phyloP scores from a whole-genome alignment of 2,113 vertebrate species.

The Solea senegalensis region DNA sequence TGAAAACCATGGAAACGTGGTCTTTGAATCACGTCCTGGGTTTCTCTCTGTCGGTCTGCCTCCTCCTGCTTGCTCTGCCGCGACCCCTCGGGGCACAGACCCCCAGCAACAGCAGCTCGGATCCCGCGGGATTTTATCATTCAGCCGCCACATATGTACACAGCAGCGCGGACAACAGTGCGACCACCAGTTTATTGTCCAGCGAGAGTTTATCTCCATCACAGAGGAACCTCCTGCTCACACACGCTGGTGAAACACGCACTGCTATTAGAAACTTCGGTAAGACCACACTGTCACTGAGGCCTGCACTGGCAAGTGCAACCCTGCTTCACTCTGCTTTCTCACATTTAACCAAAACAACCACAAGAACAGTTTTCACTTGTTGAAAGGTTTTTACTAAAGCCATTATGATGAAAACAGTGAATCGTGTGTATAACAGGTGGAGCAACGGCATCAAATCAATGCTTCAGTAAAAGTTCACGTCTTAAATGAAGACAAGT shows the following conservation, averaged over 20 bases:
- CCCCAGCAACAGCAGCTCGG: slow-evolving; percentile 50
- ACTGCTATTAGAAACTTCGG: slow-evolving; percentile 42
- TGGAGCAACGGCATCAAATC: too few relatives aligned
- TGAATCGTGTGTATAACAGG: too few relatives aligned
- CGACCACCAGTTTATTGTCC: slow-evolving; percentile 47
- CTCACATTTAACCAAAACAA: background rate
- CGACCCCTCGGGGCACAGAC: slow-evolving; percentile 67
- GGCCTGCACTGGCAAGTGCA: slow-evolving; percentile 35
- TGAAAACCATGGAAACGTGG: slow-evolving; percentile 80
- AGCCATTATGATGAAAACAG: too few relatives aligned
- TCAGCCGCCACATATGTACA: slow-evolving; percentile 30
- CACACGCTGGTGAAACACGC: slow-evolving; percentile 35
- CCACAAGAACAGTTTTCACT: too few relatives aligned
- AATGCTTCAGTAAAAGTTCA: too few relatives aligned
- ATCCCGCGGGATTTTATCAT: slow-evolving; percentile 15
- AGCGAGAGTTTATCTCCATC: slow-evolving; percentile 65
- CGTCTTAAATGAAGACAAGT: too few relatives aligned
- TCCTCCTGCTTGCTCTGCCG: slow-evolving; percentile 71
- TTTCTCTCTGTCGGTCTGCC: slow-evolving; percentile 67
- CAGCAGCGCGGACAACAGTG: slow-evolving; percentile 7
- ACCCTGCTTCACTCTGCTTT: background rate
- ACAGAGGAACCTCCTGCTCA: slow-evolving; percentile 60
- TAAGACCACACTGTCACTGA: slow-evolving; percentile 44
- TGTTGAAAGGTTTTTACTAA: too few relatives aligned
- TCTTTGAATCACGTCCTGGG: slow-evolving; percentile 64